Evolutionary conservation across 1,140 invertebrate genomes (phyloP).

Genomic region (Ceratosolen solmsi): DNA sequence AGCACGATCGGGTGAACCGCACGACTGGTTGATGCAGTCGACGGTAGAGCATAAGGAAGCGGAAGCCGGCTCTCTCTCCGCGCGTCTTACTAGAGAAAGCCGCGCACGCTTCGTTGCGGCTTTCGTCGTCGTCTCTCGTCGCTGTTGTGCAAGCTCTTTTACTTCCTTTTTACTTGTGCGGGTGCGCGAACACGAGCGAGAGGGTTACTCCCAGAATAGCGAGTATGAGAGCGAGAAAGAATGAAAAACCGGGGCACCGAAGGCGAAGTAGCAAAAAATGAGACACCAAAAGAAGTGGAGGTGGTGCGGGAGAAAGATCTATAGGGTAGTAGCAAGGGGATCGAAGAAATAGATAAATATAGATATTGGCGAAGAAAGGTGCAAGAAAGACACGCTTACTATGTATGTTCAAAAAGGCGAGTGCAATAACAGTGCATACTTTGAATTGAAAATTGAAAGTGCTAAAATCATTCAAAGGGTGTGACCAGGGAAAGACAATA

Average conservation of each 20-base stretch:
- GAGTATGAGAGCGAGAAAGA: slow-evolving; percentile 14
- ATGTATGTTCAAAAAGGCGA: neutral
- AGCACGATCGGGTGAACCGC: slow-evolving; percentile 70
- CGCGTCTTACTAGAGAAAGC: slow-evolving; percentile 66
- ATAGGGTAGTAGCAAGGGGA: slow-evolving; percentile 8
- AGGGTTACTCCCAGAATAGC: slow-evolving; percentile 1
- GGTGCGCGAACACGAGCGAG: slow-evolving; percentile 15
- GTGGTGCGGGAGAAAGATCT: slow-evolving; percentile 30
- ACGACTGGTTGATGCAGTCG: slow-evolving; percentile 73
- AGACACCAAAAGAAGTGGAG: neutral
- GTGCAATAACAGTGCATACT: neutral
- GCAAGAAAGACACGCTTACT: slow-evolving; percentile 35
- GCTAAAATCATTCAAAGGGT: neutral
- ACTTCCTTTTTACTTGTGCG: slow-evolving; percentile 28
- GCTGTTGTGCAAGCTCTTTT: slow-evolving; percentile 17
- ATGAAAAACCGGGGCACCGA: slow-evolving; percentile 19
- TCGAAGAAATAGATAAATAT: slow-evolving; percentile 69
- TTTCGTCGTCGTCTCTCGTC: slow-evolving; percentile 59
- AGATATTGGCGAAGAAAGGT: slow-evolving; percentile 60
- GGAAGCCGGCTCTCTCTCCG: slow-evolving; percentile 70
- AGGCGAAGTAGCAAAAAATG: neutral
- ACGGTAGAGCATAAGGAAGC: slow-evolving; percentile 73
- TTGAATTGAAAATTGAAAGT: slow-evolving; percentile 62
- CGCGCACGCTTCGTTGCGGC: slow-evolving; percentile 72
- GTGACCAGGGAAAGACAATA: neutral